Base-by-base conservation (phyloP, 2,888 invertebrate species). In the Aromia moschata region DNA sequence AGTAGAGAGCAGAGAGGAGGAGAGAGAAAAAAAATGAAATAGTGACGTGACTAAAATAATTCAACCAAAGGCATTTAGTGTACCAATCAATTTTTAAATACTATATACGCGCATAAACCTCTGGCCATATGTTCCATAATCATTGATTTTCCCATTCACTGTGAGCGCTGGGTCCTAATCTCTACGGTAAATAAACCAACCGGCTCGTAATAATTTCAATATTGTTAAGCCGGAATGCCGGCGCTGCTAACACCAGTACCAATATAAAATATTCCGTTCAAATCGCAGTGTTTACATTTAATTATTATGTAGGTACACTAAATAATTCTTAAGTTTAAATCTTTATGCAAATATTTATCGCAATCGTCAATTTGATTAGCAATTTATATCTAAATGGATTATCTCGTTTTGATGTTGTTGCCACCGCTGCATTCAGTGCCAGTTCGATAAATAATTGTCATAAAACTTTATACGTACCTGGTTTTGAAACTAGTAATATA, bases 61-160 rank as follows among this genome's bases (percentile, higher is more conserved):
- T 25, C 3, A 25, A 25, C 7, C 25, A 7, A 3, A 25, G 25
- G 3, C 4, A 25, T 25, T 25, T 25, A 25, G 3, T 5, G 7
- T 25, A 3, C 4, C 10, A 10, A 31, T 15, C n/a, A 45, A 15
- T 30, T 31, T n/a, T 25, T 37, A 33, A 47, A 18, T 17, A 2
- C 14, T 18, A n/a, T 37, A 10, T 36, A 37, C 20, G 14, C 16
- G 33, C 36, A 10, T 17, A 60, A 62, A 64, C 60, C 56, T 58
- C 62, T 59, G 63, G 57, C 56, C 66, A 58, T 65, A 57, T 67
- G 67, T 68, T 68, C 62, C 58, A 56, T 71, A 68, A 69, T 65
- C 67, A 71, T 72, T 67, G 72, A 72, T 70, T 70, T 70, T 69
- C 64, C 65, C 67, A 67, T 68, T 70, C 68, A 67, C 70, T 69